These are phyloP conservation scores for Crossaster papposus DNA, from an alignment of 53 echinoderm and acorn worm species.

Conservation along the genomic window DNA sequence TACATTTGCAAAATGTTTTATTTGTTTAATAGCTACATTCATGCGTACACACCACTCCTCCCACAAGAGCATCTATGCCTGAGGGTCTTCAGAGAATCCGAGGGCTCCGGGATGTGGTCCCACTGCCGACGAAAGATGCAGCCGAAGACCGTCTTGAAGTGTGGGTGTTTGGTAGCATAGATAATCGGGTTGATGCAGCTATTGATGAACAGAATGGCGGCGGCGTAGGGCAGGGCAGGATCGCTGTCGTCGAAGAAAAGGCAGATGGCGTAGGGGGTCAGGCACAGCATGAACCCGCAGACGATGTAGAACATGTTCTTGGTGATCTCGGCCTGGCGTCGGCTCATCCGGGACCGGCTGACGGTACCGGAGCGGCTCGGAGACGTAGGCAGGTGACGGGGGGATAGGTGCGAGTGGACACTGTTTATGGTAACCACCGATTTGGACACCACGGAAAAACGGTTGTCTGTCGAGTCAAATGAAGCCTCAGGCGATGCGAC, in stretches of 20 bases:
- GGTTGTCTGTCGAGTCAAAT: constrained; percentile 43
- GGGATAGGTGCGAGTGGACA: not conserved
- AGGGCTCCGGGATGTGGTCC: constrained; percentile 72
- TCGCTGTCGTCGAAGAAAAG: constrained; percentile 59
- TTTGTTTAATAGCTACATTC: not conserved
- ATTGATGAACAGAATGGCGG: constrained; percentile 70
- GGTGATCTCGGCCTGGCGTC: constrained; percentile 70
- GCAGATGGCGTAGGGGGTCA: constrained; percentile 75
- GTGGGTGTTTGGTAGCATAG: constrained; percentile 79
- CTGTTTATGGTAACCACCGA: constrained; percentile 13
- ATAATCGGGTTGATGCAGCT: constrained; percentile 78
- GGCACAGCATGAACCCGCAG: constrained; percentile 64
- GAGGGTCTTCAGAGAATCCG: constrained; percentile 59
- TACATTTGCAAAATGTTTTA: not conserved
- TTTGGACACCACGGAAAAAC: constrained; percentile 50
- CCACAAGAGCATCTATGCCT: constrained; percentile 5
- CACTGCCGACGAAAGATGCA: constrained; percentile 68
- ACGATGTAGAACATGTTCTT: constrained; percentile 81
- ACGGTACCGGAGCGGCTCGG: constrained; percentile 11
- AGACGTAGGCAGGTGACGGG: constrained; percentile 1
- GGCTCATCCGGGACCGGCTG: constrained; percentile 48
- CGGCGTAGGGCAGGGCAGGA: constrained; percentile 68
- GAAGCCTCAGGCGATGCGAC: constrained; percentile 33
- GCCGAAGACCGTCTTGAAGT: constrained; percentile 77
- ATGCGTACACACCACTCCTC: constrained; percentile 34